These are phyloP conservation scores for Macrotus californicus DNA, from an alignment of 2,113 vertebrate species.

Conservation along the genomic window DNA sequence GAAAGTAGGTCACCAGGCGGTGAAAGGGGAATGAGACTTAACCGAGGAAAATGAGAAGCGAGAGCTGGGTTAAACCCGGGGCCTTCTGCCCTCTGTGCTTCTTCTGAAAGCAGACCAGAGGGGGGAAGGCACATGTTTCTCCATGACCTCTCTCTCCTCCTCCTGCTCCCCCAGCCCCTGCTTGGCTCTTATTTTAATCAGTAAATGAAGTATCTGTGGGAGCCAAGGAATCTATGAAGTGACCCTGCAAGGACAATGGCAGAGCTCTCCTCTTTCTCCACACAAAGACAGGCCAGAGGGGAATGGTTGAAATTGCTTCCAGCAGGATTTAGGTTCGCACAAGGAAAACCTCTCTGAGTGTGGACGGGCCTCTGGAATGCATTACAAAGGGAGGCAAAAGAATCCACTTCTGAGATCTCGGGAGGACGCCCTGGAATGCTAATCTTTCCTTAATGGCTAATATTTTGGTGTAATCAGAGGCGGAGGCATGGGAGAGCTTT, in stretches of 20 bases:
- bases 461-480: constrained; percentile 63
- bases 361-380: constrained; percentile 57
- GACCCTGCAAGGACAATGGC: neutral
- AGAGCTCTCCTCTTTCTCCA: constrained; percentile 39
- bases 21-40: constrained; percentile 43
- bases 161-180: neutral
- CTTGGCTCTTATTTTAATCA: constrained; percentile 25
- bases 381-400: constrained; percentile 47
- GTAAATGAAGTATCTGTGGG: neutral
- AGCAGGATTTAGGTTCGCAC: constrained; percentile 60
- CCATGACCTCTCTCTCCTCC: neutral
- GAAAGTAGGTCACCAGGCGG: constrained; percentile 47
- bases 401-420: constrained; percentile 59
- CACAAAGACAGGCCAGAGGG: constrained; percentile 56
- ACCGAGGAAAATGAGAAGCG: constrained; percentile 2
- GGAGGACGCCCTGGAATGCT: constrained; percentile 52
- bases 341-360: constrained; percentile 48
- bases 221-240: constrained; percentile 37
- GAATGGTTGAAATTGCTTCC: constrained; percentile 69
- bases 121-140: neutral
- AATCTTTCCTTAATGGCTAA: constrained; percentile 67
- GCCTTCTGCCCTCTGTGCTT: neutral
- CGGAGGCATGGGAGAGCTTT: constrained; percentile 30
- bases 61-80: constrained; percentile 23
- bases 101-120: neutral